These are phyloP conservation scores for Azorinus chamasolen DNA, from an alignment of 2,888 invertebrate genomes.

Conservation along the genomic window DNA sequence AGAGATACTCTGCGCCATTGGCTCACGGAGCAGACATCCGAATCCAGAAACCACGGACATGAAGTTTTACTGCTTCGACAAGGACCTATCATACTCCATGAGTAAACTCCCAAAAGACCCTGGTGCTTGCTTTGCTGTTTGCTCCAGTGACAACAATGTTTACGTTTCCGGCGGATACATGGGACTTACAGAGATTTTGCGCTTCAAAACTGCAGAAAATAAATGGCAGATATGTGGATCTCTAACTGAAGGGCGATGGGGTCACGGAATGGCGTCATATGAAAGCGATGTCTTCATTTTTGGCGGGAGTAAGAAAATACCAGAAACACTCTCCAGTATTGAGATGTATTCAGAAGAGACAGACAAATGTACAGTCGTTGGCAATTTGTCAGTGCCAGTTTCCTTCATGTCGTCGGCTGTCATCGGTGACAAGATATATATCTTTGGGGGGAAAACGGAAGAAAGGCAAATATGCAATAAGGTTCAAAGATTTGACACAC, in stretches of 20 bases:
- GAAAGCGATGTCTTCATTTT: conserved; percentile 46
- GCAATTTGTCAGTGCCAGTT: conserved; percentile 50
- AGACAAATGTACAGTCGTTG: conserved; percentile 33
- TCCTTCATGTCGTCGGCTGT: conserved; percentile 60
- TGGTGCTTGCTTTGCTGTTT: conserved; percentile 63
- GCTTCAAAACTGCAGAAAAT: conserved; percentile 52
- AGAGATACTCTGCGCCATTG: conserved; percentile 65
- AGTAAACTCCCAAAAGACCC: conserved; percentile 64
- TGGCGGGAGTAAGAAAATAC: conserved; percentile 59
- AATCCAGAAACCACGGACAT: conserved; percentile 68
- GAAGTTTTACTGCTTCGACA: conserved; percentile 61
- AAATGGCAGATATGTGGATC: conserved; percentile 51
- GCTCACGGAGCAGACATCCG: conserved; percentile 65
- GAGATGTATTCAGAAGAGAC: conserved; percentile 51
- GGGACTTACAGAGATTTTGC: conserved; percentile 44
- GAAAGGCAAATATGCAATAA: conserved; percentile 37
- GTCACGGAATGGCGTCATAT: conserved; percentile 55
- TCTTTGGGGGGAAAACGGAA: conserved; percentile 62
- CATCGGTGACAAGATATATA: conserved; percentile 52
- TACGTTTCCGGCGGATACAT: conserved; percentile 47
- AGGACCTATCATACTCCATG: conserved; percentile 48
- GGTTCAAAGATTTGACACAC: conserved; percentile 59
- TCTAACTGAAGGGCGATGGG: conserved; percentile 61
- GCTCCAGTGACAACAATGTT: too few species aligned
- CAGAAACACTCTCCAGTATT: conserved; percentile 48